These are phyloP conservation scores for Neodontobutis hainanensis DNA, from an alignment of 2,113 vertebrate species.

Conservation along the genomic window DNA sequence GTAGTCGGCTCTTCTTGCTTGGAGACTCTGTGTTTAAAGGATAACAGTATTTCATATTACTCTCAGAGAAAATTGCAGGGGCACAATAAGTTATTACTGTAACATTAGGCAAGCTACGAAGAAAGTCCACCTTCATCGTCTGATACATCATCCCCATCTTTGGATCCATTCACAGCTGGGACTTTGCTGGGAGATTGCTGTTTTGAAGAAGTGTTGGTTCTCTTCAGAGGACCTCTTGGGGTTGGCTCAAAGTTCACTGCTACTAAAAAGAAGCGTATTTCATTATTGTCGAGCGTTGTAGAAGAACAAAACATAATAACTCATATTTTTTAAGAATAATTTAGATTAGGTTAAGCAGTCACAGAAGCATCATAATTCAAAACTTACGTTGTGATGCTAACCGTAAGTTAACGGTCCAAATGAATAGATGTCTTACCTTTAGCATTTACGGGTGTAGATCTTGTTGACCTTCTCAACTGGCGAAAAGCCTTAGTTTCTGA, in stretches of 20 bases:
- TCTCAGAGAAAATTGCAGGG: neutral
- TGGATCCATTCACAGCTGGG: slow-evolving; percentile 38
- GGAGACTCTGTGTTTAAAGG: slow-evolving; percentile 38
- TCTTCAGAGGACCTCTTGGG: slow-evolving; percentile 51
- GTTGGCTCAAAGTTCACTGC: slow-evolving; percentile 31
- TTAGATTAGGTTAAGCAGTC: neutral
- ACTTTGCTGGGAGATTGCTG: neutral
- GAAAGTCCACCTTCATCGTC: slow-evolving; percentile 47
- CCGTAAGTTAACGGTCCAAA: neutral
- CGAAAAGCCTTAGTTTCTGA: neutral
- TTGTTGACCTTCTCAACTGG: slow-evolving; percentile 27
- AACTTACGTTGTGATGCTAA: neutral
- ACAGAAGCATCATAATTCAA: neutral
- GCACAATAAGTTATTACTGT: neutral
- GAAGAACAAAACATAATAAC: neutral
- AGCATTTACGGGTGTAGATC: neutral
- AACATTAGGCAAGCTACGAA: neutral
- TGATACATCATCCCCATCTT: slow-evolving; percentile 19
- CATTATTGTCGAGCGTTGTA: neutral
- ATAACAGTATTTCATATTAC: neutral
- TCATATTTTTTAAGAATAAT: too few species aligned
- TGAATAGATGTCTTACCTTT: slow-evolving; percentile 20
- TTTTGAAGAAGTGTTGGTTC: slow-evolving; percentile 22
- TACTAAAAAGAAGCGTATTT: neutral
- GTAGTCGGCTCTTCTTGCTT: slow-evolving; percentile 41